Evolutionary conservation across 2,113 vertebrate genomes (phyloP), one percentile per base, ranked within the genome.

Genomic region (Melanotaenia duboulayi): DNA sequence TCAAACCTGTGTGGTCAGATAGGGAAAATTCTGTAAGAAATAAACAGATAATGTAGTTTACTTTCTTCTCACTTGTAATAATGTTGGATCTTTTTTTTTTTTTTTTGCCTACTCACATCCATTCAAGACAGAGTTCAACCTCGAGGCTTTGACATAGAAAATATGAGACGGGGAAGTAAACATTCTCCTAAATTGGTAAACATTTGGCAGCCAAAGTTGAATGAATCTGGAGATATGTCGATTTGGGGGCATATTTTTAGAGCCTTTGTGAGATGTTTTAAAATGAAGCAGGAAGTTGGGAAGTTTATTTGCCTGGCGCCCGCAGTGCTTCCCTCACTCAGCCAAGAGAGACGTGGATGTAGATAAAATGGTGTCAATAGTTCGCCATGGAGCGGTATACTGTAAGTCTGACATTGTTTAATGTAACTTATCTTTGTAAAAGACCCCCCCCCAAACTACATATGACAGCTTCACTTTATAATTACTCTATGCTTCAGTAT

Each of bases 251-350:
- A 79, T 93, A 92, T 92, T 92, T 93, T 91, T 92, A 92, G 90
- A 87, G 81, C 78, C 84, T 90, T 90, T 90, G 92, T 89, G 76
- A 91, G 69, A 91, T 87, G 85, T 86, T 93, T 91, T 77, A 83
- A 92, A 92, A 87, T 87, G 87, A 91, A 92, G 86, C 90, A 91
- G 90, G 92, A 93, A 92, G 88, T 77, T 63, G 82, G 87, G 83
- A 92, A 78, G 79, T 90, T 90, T 89, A 87, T 87, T 78, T 76
- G 74, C 64, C 14, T 81, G 84, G 81, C 73, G 65, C 85, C 92
- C 84, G 65, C 69, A 80, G 71, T 49, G 54, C 74, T 90, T 84
- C 84, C 85, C 80, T 71, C 61, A 13, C 24, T 50, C 55, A 65
- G 78, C 76, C 63, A 71, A 84, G 76, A 78, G 59, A 83, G 78